A percentile compares a stretch with the other conserved stretches of the same genome.
Evolutionary conservation across 2,888 invertebrate species (phyloP).

Genomic region (Tipula unca): DNA sequence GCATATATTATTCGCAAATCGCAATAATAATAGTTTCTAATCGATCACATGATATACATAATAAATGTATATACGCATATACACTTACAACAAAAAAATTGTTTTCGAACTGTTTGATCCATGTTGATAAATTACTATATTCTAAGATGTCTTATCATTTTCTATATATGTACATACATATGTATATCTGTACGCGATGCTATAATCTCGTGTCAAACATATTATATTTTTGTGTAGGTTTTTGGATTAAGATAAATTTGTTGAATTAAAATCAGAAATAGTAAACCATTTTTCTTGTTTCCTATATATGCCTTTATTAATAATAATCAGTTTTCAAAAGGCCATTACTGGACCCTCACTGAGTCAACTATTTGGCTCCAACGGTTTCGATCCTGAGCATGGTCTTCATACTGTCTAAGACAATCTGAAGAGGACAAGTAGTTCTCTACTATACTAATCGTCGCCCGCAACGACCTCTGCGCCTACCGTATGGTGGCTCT

Average conservation of each 20-base stretch:
- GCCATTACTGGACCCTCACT: too few relatives aligned
- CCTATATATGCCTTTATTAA: too few relatives aligned
- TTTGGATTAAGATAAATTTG: neutral
- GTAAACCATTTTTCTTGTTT: neutral
- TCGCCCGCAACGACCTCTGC: too few relatives aligned
- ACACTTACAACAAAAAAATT: neutral
- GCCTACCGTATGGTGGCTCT: too few relatives aligned
- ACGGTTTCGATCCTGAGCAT: too few relatives aligned
- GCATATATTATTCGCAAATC: too few relatives aligned
- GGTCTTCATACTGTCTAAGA: too few relatives aligned
- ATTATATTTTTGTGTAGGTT: neutral
- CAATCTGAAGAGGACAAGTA: too few relatives aligned
- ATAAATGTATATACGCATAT: neutral
- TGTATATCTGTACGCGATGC: neutral
- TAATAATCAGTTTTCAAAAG: too few relatives aligned
- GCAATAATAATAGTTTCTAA: neutral
- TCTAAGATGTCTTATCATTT: neutral
- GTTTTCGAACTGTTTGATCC: neutral
- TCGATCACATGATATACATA: neutral
- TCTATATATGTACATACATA: neutral
- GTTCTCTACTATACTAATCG: too few relatives aligned
- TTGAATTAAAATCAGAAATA: neutral
- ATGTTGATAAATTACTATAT: neutral
- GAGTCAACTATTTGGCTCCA: too few relatives aligned
- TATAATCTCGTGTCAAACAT: neutral